A percentile compares a stretch with the other conserved stretches of the same genome.
Conservation (phyloP, 2,888 invertebrate species). For the Carterocephalus palaemon region DNA sequence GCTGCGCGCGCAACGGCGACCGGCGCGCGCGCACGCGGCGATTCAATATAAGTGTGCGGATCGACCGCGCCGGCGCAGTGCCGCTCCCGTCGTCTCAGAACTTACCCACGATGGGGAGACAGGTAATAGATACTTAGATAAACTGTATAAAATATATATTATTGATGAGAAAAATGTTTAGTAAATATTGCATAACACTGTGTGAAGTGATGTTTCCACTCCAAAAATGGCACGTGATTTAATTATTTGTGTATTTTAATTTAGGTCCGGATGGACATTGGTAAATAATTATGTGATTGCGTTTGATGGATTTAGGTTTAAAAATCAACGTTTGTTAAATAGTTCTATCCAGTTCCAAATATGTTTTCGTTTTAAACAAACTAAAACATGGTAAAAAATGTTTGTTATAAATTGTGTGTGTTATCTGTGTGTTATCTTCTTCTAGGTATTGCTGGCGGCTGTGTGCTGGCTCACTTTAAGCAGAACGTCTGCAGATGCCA, state of each 20-base stretch:
- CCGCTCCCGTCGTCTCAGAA: constrained; percentile 55
- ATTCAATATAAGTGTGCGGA: constrained; percentile 56
- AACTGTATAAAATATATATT: constrained; percentile 1
- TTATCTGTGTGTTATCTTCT: constrained; percentile 29
- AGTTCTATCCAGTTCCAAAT: no score
- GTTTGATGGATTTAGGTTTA: no score
- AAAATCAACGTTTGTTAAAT: no score
- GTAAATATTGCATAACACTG: no score
- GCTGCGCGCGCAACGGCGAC: not conserved
- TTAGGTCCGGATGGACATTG: no score
- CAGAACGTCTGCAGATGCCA: constrained; percentile 41
- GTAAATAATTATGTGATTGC: no score
- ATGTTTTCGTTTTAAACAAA: no score
- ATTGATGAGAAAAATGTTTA: no score
- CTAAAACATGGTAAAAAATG: constrained; percentile 1
- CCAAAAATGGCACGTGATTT: constrained; percentile 1
- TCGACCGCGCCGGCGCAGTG: constrained; percentile 56
- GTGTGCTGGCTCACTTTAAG: constrained; percentile 52
- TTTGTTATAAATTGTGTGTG: constrained; percentile 4
- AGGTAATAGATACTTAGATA: constrained; percentile 49
- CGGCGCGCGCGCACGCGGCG: constrained; percentile 27
- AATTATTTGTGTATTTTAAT: no score
- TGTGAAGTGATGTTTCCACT: no score
- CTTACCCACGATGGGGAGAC: constrained; percentile 61
- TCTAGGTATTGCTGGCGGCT: constrained; percentile 54